phyloP scores from a whole-genome alignment of 2,888 invertebrate genomes.

The Conops quadrifasciatus region DNA sequence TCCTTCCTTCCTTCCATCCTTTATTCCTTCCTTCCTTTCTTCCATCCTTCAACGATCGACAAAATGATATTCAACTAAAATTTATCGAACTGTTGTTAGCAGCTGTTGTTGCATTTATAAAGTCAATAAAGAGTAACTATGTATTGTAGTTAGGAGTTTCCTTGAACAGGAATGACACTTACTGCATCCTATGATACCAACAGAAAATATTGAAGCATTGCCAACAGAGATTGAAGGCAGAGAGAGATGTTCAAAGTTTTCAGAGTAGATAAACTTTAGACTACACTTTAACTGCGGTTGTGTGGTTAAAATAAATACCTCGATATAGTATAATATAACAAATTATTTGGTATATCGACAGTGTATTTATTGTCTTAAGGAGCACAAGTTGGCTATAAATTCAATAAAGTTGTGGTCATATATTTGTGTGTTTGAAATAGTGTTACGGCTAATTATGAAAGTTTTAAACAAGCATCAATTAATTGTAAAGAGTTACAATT shows the following conservation, averaged over 20 bases:
- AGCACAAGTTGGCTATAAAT: no score
- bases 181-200: background rate
- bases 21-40: background rate
- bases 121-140: slow-evolving; percentile 1
- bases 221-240: background rate
- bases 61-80: background rate
- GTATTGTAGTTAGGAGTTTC: no score
- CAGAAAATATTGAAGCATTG: slow-evolving; percentile 3
- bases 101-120: background rate
- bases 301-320: no score
- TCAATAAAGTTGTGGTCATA: no score
- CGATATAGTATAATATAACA: no score
- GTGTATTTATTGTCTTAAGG: no score
- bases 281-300: background rate
- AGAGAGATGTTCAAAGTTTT: background rate
- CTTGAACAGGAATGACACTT: no score
- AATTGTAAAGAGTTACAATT: no score
- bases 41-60: background rate
- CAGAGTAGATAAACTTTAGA: background rate
- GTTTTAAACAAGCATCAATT: no score
- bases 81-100: background rate
- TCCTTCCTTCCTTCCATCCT: background rate
- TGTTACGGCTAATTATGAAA: no score
- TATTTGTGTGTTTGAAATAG: no score
- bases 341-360: no score